Conservation (phyloP, 2,113 vertebrate species). For the Ceyx margarethae region DNA sequence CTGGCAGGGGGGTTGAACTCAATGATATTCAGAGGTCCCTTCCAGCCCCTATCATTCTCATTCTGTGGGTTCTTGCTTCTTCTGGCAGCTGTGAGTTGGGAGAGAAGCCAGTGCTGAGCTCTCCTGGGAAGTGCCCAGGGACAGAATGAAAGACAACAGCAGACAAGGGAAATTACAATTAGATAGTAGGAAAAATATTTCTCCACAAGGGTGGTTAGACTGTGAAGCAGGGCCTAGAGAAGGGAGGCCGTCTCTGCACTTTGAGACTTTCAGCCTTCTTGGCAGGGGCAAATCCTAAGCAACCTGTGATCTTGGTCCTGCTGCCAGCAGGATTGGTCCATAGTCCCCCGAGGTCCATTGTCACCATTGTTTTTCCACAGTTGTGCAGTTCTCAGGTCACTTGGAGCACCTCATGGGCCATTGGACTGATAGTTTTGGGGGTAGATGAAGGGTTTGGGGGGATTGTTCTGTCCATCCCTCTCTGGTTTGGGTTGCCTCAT, state of each 20-base stretch:
- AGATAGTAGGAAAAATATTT: not conserved
- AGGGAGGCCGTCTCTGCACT: not conserved
- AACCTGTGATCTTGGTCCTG: not conserved
- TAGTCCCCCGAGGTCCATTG: not conserved
- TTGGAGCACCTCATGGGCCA: not conserved
- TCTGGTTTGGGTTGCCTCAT: not conserved
- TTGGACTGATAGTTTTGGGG: not conserved
- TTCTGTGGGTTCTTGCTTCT: not conserved
- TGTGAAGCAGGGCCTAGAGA: not conserved
- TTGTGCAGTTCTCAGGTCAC: not conserved
- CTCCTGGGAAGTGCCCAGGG: not conserved
- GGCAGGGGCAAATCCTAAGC: not conserved
- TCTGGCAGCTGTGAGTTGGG: not conserved
- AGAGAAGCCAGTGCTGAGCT: not conserved
- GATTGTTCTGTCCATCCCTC: not conserved
- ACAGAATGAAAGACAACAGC: not conserved
- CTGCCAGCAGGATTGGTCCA: not conserved
- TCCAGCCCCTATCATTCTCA: too few species aligned
- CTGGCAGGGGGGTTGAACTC: too few species aligned
- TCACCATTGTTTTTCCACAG: not conserved
- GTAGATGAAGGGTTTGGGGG: rapidly evolving
- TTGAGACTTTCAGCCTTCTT: not conserved
- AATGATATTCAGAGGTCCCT: too few species aligned
- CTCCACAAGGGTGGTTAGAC: not conserved
- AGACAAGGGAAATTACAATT: not conserved